A percentile compares a stretch with the other conserved stretches of the same genome.
Evolutionary conservation across 1,140 invertebrate species (phyloP).

Genomic region (Drosophila ercepeae): DNA sequence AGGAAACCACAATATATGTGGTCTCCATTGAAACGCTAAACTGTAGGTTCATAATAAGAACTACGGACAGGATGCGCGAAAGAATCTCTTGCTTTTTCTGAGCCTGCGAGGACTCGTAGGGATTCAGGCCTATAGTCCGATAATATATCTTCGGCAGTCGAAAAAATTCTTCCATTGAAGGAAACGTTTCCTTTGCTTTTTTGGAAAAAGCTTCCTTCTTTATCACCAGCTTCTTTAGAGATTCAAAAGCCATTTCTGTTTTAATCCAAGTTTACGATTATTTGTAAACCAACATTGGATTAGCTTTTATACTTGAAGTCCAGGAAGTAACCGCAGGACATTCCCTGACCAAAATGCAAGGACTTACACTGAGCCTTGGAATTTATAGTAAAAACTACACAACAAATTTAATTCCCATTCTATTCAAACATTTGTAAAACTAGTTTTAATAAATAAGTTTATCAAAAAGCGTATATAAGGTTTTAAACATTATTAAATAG

Average conservation of each 20-base stretch:
- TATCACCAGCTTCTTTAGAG: neutral
- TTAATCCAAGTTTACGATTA: neutral
- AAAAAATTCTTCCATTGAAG: conserved; percentile 45
- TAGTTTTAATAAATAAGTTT: too few relatives aligned
- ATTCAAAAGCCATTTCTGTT: too few relatives aligned
- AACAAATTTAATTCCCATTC: too few relatives aligned
- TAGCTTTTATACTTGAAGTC: conserved; percentile 14
- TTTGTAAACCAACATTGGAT: neutral
- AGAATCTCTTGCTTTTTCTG: neutral
- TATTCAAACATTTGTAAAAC: too few relatives aligned
- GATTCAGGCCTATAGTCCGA: conserved; percentile 40
- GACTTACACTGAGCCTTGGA: neutral
- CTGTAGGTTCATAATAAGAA: conserved; percentile 36
- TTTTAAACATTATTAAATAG: too few relatives aligned
- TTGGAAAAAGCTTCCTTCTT: neutral
- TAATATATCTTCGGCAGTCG: conserved; percentile 38
- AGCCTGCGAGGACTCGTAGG: conserved; percentile 18
- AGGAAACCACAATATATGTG: conserved; percentile 8
- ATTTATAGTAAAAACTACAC: too few relatives aligned
- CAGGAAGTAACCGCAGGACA: neutral
- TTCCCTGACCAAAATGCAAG: neutral
- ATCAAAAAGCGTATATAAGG: too few relatives aligned
- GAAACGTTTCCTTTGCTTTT: neutral
- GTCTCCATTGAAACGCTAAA: conserved; percentile 31
- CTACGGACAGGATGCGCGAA: conserved; percentile 7